Base-by-base conservation (phyloP, 2,888 invertebrate genomes). In the Shargacucullia verbasci region DNA sequence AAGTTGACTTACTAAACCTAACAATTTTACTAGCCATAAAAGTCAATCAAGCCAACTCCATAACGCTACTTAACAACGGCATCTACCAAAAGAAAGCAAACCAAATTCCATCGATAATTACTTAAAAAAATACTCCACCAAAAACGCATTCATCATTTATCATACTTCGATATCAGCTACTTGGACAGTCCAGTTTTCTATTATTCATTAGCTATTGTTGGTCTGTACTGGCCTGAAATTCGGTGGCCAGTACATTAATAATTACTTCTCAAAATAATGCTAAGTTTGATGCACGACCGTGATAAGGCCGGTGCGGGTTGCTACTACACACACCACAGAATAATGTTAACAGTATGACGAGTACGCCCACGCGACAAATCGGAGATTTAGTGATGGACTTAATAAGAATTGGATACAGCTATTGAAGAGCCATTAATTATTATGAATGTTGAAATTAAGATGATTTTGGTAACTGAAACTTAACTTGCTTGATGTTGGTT, bases 191-290 rank as follows among this genome's bases (percentile, higher is more conserved):
- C 87, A 86, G 86, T 89, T 92, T 88, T 89, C 90, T 92, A 91
- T 88, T 90, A 89, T 92, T 92, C 92, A 92, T 92, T 92, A 91
- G 75, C 82, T 80, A 89, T 87, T 88, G 88, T 90, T 85, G 80
- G 85, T 82, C 84, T 78, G 86, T 85, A 82, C 81, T 86, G 86
- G 85, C 86, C 91, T 87, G 90, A 92, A 92, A 91, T 93, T 92
- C 93, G 91, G 92, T 91, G 90, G 90, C 90, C 83, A 85, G 82
- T 82, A 92, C 88, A 91, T 92, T 92, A 92, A 92, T 94, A 94
- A 94, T 94, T 94, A 93, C 93, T 92, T 92, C 91, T 92, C 93
- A 92, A 92, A 92, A 94, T 94, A 94, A 92, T 92, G 82, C 91
- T 88, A 88, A 88, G 82, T 86, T 75, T 66, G 93, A 94, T 94